Conservation (phyloP, 2,113 vertebrate species). For the Thamnophis sirtalis region DNA sequence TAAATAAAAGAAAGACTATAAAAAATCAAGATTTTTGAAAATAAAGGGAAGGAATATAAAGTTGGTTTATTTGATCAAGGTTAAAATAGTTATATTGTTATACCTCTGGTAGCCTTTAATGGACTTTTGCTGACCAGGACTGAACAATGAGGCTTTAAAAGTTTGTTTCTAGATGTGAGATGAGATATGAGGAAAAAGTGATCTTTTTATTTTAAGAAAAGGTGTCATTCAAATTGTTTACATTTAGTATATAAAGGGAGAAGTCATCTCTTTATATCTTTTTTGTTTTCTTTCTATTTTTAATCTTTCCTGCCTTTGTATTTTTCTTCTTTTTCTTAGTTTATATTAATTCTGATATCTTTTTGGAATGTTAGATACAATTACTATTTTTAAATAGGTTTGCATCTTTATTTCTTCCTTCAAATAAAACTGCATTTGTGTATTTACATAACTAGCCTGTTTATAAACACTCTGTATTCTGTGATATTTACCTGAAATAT, state of each 20-base stretch:
- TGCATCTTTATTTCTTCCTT: not conserved
- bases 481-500: not conserved
- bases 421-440: not conserved
- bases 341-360: not conserved
- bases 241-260: not conserved
- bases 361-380: not conserved
- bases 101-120: not conserved
- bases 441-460: not conserved
- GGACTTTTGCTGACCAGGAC: not conserved
- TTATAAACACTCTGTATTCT: not conserved
- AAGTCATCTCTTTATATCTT: not conserved
- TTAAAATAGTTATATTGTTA: not conserved
- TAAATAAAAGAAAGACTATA: not conserved
- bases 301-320: not conserved
- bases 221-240: not conserved
- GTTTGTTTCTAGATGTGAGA: not conserved
- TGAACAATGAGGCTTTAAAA: not conserved
- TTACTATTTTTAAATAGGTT: not conserved
- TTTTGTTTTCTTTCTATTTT: not conserved
- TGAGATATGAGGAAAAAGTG: not conserved
- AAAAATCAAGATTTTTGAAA: not conserved
- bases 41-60: not conserved
- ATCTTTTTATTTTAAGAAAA: not conserved
- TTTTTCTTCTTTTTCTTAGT: not conserved
- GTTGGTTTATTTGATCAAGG: not conserved